phyloP scores from a whole-genome alignment of 2,113 vertebrate species.

The Perca fluviatilis region DNA sequence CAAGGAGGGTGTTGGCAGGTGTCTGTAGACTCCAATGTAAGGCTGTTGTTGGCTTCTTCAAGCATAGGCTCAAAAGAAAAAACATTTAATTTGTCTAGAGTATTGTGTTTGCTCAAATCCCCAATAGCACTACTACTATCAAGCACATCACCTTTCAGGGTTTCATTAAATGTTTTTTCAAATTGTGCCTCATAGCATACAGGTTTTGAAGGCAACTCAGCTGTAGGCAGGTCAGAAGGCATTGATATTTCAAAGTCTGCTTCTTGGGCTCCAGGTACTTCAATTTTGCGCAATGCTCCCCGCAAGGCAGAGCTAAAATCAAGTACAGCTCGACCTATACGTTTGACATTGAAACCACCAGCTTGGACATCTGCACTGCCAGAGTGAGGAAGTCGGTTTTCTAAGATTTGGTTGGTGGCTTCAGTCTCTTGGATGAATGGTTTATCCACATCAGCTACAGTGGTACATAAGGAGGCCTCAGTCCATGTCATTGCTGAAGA shows the following conservation, averaged over 20 bases:
- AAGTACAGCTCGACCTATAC: slow-evolving; percentile 89
- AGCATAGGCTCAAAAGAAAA: slow-evolving; percentile 31
- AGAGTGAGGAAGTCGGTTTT: slow-evolving; percentile 32
- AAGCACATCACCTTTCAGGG: slow-evolving; percentile 3
- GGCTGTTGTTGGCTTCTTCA: slow-evolving; percentile 48
- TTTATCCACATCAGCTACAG: slow-evolving; percentile 7
- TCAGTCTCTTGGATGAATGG: slow-evolving; percentile 20
- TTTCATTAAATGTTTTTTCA: slow-evolving; percentile 31
- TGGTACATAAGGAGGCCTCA: slow-evolving; percentile 19
- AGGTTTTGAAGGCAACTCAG: slow-evolving; percentile 45
- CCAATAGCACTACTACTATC: not conserved
- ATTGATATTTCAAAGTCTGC: slow-evolving; percentile 56
- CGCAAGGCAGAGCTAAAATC: slow-evolving; percentile 91
- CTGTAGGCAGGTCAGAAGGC: slow-evolving; percentile 32
- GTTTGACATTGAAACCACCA: slow-evolving; percentile 89
- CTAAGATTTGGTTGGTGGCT: slow-evolving; percentile 31
- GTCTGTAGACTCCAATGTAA: slow-evolving; percentile 44
- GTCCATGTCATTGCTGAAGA: slow-evolving; percentile 58
- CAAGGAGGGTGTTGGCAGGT: slow-evolving; percentile 25
- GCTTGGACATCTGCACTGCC: slow-evolving; percentile 78
- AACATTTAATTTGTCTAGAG: slow-evolving; percentile 23
- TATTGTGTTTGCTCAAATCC: slow-evolving; percentile 27
- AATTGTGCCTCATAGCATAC: slow-evolving; percentile 22
- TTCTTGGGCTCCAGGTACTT: slow-evolving; percentile 72
- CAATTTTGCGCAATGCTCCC: slow-evolving; percentile 91